Conservation (phyloP, 2,113 vertebrate species). For the Engraulis encrasicolus region DNA sequence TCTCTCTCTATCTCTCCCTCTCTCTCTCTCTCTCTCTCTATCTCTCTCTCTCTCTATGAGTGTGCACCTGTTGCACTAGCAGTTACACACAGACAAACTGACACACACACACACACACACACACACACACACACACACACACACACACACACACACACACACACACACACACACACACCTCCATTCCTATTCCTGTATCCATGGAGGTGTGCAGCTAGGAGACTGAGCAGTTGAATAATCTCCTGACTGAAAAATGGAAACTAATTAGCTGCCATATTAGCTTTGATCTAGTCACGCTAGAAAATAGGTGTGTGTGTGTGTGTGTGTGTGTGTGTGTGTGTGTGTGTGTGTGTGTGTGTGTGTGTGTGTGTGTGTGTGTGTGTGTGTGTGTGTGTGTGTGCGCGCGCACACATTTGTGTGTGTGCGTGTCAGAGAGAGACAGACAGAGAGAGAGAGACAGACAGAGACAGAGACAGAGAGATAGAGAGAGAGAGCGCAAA, state of each 20-base stretch:
- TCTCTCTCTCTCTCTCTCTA: neutral
- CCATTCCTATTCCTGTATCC: neutral
- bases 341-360: too few species aligned
- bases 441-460: neutral
- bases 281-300: neutral
- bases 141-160: neutral
- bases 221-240: neutral
- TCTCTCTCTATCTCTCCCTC: neutral
- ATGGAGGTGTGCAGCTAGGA: neutral
- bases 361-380: too few species aligned
- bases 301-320: neutral
- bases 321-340: too few species aligned
- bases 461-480: neutral
- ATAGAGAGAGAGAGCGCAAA: too few species aligned
- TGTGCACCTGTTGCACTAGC: neutral
- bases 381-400: too few species aligned
- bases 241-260: neutral
- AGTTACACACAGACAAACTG: conserved; percentile 4
- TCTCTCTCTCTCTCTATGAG: neutral
- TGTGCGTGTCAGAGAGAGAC: neutral
- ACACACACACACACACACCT: neutral
- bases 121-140: neutral
- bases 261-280: neutral
- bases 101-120: neutral
- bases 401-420: neutral